Conservation (phyloP, 2,113 vertebrate species). For the Gadus chalcogrammus region DNA sequence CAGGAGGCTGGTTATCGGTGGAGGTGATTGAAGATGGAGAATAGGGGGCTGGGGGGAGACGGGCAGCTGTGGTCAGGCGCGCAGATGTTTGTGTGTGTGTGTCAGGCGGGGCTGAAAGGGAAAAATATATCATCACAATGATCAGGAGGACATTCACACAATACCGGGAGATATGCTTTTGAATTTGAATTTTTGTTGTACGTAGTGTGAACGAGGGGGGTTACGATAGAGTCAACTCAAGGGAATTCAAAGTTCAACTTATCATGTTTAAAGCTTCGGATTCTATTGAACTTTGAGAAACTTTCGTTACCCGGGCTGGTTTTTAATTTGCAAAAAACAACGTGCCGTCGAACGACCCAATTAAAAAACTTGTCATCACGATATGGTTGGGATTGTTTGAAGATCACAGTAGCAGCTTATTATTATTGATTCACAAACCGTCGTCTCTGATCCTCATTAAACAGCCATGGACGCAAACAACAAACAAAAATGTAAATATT, state of each 20-base stretch:
- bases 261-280: too few species aligned
- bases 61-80: slow-evolving; percentile 16
- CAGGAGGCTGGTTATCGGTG: slow-evolving; percentile 36
- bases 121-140: too few species aligned
- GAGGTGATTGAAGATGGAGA: slow-evolving; percentile 29
- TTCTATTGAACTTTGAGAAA: not conserved
- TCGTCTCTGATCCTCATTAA: slow-evolving; percentile 47
- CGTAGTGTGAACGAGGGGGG: too few species aligned
- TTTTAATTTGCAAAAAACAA: too few species aligned
- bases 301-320: not conserved
- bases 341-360: not conserved
- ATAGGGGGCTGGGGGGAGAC: slow-evolving; percentile 3
- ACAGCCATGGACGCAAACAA: slow-evolving; percentile 6
- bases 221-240: too few species aligned
- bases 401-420: not conserved
- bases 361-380: not conserved
- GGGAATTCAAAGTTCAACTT: too few species aligned
- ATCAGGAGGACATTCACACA: not conserved
- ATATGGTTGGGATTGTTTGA: not conserved
- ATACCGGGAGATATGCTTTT: not conserved
- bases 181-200: too few species aligned
- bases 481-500: slow-evolving; percentile 53
- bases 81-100: too few species aligned
- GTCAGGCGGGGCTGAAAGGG: too few species aligned
- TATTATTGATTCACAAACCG: slow-evolving; percentile 3